These are phyloP conservation scores for Drosophila seclusa DNA, from an alignment of 2,888 invertebrate species.

Conservation along the genomic window DNA sequence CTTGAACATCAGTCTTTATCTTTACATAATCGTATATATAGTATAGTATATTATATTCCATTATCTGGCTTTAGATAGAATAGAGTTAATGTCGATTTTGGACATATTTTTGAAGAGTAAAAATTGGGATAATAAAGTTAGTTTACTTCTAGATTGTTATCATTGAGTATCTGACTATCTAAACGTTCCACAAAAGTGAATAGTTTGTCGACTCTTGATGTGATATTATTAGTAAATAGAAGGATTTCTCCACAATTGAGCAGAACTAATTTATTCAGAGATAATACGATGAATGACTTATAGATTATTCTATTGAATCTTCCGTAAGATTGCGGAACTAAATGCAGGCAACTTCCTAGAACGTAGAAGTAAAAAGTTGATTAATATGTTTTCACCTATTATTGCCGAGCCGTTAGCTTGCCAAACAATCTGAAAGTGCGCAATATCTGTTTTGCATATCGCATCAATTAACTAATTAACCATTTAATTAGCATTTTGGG, in stretches of 20 bases:
- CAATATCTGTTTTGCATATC: conserved; percentile 6
- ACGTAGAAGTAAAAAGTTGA: neutral
- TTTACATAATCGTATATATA: too few relatives aligned
- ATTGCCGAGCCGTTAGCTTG: neutral
- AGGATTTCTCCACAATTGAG: neutral
- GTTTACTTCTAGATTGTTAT: neutral
- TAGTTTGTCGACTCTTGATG: neutral
- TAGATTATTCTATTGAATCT: neutral
- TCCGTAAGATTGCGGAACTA: neutral
- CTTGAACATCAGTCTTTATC: too few relatives aligned
- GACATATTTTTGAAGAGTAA: neutral
- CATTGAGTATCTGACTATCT: neutral
- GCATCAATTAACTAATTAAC: conserved; percentile 24
- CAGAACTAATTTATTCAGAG: neutral
- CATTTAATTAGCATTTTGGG: conserved; percentile 24
- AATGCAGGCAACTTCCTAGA: conserved; percentile 1
- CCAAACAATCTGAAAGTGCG: conserved; percentile 9
- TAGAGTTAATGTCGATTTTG: neutral
- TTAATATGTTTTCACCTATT: neutral
- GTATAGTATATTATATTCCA: neutral
- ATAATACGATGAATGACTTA: neutral
- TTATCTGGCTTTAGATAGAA: neutral
- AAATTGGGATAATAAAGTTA: neutral
- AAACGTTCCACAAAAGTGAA: too few relatives aligned
- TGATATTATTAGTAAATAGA: neutral